Base-by-base conservation (phyloP, 2,113 vertebrate genomes). In the Nibea albiflora region DNA sequence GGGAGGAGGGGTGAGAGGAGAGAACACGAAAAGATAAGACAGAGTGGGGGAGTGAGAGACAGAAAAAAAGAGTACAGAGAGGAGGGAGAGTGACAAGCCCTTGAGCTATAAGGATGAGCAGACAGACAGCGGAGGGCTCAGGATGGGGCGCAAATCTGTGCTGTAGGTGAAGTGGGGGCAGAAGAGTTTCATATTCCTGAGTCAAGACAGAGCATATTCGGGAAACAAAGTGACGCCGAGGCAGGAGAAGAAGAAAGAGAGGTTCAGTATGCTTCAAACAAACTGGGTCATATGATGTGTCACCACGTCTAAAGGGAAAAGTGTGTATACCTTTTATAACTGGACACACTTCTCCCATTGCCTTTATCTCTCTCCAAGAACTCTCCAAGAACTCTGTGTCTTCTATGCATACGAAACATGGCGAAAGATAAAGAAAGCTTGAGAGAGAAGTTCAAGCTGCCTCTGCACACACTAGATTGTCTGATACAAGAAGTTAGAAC, bases 1-100 rank as follows among this genome's bases (percentile, higher is more conserved):
- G 64, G 79, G 90, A 91, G 84, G 90, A 88, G 85, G 88, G 81
- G 81, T 74, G 89, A 88, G 91, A 83, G 86, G 56, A 80, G 85
- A 77, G 86, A 85, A 83, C 85, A 89, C 5, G 64, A 58, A 31
- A 68, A 91, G 93, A 93, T 93, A 93, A 91, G 92, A 91, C 81
- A 76, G 83, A 77, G 76, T 60, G 75, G 73, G 70, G 80, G 81
- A 60, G 76, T 63, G 73, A 79, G 83, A 76, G 74, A 67, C 24
- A 26, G 47, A 26, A 44, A 26, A 26, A 70, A 74, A 28, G 22
- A 68, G 63, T 11, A 54, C 52, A 73, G 74, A 85, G 87, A 75
- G 75, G 76, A 85, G 61, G 58, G 69, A 71, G 86, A 81, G 78
- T 39, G 65, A 81, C 74, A 50, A 88, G 86, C 88, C 88, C 88